Percentiles rank a stretch among this genome's conserved stretches.
phyloP scores from a whole-genome alignment of 1,140 invertebrate species.

The Drosophila prosaltans region DNA sequence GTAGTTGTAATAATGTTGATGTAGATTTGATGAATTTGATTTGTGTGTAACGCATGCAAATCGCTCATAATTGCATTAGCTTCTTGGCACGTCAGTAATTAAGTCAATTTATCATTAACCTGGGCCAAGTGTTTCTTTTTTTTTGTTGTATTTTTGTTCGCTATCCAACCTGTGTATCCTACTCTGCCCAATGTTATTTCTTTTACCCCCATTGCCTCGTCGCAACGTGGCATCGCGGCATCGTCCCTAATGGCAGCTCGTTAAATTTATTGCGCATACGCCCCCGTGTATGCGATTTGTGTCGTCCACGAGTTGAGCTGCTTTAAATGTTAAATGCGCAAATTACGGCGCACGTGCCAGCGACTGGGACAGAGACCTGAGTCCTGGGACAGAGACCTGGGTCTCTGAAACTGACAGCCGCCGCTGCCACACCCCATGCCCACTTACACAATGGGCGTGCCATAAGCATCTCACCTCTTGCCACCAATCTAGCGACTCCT shows the following conservation, averaged over 20 bases:
- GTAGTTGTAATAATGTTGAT: background rate
- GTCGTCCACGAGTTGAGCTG: slow-evolving; percentile 57
- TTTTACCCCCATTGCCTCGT: background rate
- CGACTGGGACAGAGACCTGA: slow-evolving; percentile 47
- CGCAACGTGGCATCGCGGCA: slow-evolving; percentile 46
- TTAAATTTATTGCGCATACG: slow-evolving; percentile 80
- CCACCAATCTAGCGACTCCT: background rate
- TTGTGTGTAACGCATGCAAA: slow-evolving; percentile 53
- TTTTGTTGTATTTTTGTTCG: too few species aligned
- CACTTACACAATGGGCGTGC: slow-evolving; percentile 55
- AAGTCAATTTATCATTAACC: slow-evolving; percentile 79
- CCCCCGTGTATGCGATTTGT: slow-evolving; percentile 61
- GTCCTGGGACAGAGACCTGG: background rate
- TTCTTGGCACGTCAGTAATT: slow-evolving; percentile 75
- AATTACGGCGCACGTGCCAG: slow-evolving; percentile 74
- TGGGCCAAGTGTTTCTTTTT: slow-evolving; percentile 34
- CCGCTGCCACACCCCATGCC: slow-evolving; percentile 16
- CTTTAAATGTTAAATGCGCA: slow-evolving; percentile 79
- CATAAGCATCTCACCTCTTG: slow-evolving; percentile 31
- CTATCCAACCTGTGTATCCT: background rate
- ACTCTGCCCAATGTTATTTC: too few species aligned
- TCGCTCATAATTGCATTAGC: slow-evolving; percentile 66
- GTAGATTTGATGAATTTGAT: slow-evolving; percentile 13
- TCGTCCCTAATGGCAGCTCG: slow-evolving; percentile 75
- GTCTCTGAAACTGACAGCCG: slow-evolving; percentile 22